Percentiles rank a stretch among this genome's conserved stretches.
Conservation (phyloP, 2,113 vertebrate genomes). For the Rostratula benghalensis region DNA sequence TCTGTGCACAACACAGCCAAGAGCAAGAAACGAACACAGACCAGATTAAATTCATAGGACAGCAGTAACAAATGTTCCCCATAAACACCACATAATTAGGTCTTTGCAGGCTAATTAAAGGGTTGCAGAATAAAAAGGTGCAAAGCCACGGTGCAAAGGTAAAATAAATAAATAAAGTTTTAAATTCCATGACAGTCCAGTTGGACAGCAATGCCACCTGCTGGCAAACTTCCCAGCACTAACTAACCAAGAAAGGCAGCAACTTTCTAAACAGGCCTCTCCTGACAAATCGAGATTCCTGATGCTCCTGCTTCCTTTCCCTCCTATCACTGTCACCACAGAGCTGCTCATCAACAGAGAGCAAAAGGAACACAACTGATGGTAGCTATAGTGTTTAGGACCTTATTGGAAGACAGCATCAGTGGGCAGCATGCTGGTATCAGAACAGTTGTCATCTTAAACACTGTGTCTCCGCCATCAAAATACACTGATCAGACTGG, state of each 20-base stretch:
- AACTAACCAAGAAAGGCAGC: background rate
- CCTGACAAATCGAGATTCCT: background rate
- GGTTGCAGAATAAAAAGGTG: conserved; percentile 1
- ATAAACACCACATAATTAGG: background rate
- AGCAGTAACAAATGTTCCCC: background rate
- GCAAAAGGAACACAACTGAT: background rate
- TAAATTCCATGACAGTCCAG: background rate
- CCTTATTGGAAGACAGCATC: background rate
- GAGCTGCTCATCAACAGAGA: fast-evolving
- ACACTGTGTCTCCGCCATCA: fast-evolving
- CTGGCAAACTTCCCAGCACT: background rate
- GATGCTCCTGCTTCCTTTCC: background rate
- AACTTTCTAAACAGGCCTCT: background rate
- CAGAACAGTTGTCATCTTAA: background rate
- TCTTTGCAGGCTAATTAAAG: background rate
- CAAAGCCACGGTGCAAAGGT: background rate
- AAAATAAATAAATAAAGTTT: background rate
- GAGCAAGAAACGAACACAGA: background rate
- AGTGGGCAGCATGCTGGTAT: background rate
- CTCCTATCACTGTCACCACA: background rate
- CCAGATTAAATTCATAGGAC: background rate
- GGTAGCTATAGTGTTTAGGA: background rate
- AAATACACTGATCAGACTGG: background rate
- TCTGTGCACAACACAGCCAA: background rate
- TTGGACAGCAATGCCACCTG: conserved; percentile 49